Evolutionary conservation across 2,113 vertebrate genomes (phyloP), one percentile per base, ranked within the genome.

Genomic region (Acinonyx jubatus): DNA sequence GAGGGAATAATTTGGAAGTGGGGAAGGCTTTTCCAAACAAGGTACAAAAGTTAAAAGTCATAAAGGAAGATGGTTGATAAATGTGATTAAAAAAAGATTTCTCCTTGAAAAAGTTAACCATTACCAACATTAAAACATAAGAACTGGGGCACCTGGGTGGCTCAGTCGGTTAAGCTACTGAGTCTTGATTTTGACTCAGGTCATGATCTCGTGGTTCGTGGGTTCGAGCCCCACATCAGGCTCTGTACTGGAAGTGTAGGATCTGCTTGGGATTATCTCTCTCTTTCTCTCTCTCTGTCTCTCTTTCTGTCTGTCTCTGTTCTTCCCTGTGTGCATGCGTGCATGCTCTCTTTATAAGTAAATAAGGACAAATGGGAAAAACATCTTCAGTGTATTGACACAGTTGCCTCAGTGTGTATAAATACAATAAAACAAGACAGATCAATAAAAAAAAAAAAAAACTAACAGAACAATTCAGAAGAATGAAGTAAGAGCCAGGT

Each of bases 61-160:
- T 50, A 74, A 91, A 91, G 50, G 16, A 91, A 93, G 95, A 65
- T 89, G 7, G 27, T 25, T 85, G 83, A 21, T 90, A 81, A 88
- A 92, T 94, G 41, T 76, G 38, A 68, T 52, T 68, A 68, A 57
- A 78, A 41, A 50, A 71, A 69, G 48, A n/a, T 68, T 84, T 92
- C 52, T 71, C 12, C 13, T 9, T 9, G 31, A 78, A 68, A 79
- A 74, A 96, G 15, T 83, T 92, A 71, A 71, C 29, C 21, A 27
- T 68, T 16, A 66, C 3, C 6, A 86, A 29, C 14, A 19, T 27
- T 38, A 82, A 92, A 92, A 57, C 5, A 61, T 74, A 79, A 91
- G 63, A 52, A 81, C 45, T 61, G 57, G 21, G 7, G 7, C 7
- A 23, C 21, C 57, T 61, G 21, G 57, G 57, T 61, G 21, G 57